Conservation (phyloP, 35 echinoderm and acorn worm species). For the Stichopus chloronotus region DNA sequence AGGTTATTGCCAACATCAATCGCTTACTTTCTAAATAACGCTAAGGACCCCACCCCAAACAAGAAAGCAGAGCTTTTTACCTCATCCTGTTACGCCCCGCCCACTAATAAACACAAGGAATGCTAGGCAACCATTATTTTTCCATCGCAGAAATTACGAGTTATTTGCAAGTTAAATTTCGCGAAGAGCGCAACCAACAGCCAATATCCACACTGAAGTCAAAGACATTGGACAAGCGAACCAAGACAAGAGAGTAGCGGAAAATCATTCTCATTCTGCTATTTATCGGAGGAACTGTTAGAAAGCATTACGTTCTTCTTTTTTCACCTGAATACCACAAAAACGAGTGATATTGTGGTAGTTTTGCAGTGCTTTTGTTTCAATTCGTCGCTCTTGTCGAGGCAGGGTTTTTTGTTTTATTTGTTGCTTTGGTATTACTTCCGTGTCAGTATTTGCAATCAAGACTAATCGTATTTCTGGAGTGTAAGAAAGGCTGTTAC, state of each 20-base stretch:
- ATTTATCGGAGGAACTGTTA: background rate
- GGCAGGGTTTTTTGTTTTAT: background rate
- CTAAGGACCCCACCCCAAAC: background rate
- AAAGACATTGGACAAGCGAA: background rate
- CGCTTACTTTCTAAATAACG: background rate
- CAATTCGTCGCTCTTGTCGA: background rate
- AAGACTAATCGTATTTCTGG: background rate
- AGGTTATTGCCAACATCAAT: background rate
- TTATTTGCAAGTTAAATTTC: slow-evolving; percentile 53
- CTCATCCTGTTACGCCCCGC: slow-evolving; percentile 23
- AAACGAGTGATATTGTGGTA: background rate
- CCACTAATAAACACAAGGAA: slow-evolving; percentile 31
- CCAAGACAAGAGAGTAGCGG: background rate
- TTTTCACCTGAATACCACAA: background rate
- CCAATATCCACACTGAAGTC: slow-evolving; percentile 4
- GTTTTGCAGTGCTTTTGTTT: background rate
- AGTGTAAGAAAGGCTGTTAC: background rate
- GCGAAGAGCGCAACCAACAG: background rate
- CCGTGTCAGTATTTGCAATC: background rate
- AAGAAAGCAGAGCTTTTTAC: background rate
- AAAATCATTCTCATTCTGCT: background rate
- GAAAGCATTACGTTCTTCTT: background rate
- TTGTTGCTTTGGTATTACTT: background rate
- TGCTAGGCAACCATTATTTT: slow-evolving; percentile 43
- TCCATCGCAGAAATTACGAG: slow-evolving; percentile 18